Evolutionary conservation across 2,113 vertebrate species (phyloP), one percentile per base, ranked within the genome.

Genomic region (Xiphias gladius): DNA sequence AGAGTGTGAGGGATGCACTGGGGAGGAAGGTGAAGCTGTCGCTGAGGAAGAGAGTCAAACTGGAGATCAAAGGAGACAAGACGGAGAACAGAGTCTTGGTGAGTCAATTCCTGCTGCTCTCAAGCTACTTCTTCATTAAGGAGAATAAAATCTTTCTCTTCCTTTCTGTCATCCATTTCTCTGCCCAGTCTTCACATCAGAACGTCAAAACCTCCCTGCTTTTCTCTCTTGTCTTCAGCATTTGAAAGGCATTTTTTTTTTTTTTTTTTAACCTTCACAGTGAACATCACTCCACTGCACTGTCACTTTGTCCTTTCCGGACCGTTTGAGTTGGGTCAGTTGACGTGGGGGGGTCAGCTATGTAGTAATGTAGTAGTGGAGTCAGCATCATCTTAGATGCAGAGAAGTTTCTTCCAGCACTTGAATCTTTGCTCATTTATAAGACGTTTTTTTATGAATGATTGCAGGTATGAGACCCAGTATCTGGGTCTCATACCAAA

Each of bases 41-140:
- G 0, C 93, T 99, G 83, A 97, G 96, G 95, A 99, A 96, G 94
- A 97, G 96, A 92, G 96, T 99, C 73, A 99, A 97, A 83, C 91
- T 99, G 94, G 98, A 99, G 94, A 95, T 97, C 77, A 99, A 99
- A 94, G 97, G 96, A 79, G 98, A 99, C 94, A 97, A 96, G 95
- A 96, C 97, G 68, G 98, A 99, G 88, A 99, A 99, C 94, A 96
- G 95, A 95, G 97, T 99, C 67, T 69, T 99, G 97, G 98, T 99
- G 93, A 97, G 97, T 95, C 97, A 90, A 96, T 95, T 85, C 35
- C 9, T 0, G 9, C 80, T 69, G 78, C 70, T 82, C 61, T 69
- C 63, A 70, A 35, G 24, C 57, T 72, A 22, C 72, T 59, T 48
- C 74, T 80, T 78, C 62, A 66, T 80, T 80, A 82, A 59, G 24